phyloP scores from a whole-genome alignment of 2,113 vertebrate species.

The Gulo gulo region DNA sequence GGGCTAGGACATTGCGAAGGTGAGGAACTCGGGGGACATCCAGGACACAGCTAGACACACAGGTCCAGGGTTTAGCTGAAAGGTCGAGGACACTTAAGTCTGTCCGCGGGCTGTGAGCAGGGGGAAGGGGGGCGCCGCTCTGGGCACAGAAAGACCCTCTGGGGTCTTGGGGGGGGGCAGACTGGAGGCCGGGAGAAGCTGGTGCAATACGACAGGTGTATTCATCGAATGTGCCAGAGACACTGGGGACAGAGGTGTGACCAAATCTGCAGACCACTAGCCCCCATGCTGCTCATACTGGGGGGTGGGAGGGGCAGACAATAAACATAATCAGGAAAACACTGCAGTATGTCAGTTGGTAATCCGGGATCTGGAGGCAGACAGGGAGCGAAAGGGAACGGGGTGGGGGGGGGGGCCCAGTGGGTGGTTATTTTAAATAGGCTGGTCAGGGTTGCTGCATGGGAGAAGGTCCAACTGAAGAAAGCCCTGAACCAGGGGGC shows the following conservation, averaged over 20 bases:
- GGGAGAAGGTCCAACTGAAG: neutral
- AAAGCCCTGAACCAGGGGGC: neutral
- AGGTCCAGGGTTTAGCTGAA: neutral
- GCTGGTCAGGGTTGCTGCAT: neutral
- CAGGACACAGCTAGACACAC: neutral
- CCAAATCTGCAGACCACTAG: neutral
- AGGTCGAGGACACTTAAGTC: neutral
- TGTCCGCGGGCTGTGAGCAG: no score
- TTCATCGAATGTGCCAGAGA: neutral
- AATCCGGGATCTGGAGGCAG: neutral
- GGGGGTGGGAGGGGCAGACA: no score
- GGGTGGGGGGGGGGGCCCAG: neutral
- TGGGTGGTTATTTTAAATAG: neutral
- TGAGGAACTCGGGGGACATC: neutral
- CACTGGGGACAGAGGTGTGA: neutral
- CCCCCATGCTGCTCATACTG: neutral
- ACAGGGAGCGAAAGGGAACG: neutral
- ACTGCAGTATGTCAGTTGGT: neutral
- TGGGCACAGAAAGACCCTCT: neutral
- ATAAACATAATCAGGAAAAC: neutral
- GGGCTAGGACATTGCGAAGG: neutral
- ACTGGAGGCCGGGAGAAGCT: neutral
- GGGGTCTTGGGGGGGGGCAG: neutral
- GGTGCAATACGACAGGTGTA: neutral
- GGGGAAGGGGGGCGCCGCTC: neutral